Percentiles rank a stretch among this genome's conserved stretches.
Conservation (phyloP, 2,113 vertebrate species). For the Ammospiza nelsoni region DNA sequence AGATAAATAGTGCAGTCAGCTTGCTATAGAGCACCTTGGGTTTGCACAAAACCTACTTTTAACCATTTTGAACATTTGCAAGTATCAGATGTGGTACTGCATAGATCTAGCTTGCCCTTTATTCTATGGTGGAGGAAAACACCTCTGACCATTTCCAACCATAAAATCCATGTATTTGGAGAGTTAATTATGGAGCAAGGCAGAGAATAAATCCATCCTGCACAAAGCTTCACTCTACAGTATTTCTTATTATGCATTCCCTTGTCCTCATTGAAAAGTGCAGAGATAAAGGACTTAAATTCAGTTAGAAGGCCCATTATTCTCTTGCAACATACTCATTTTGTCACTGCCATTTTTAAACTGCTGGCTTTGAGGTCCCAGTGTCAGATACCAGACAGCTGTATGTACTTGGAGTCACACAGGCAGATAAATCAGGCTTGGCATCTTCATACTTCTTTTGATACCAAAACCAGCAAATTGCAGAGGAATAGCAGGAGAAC, state of each 20-base stretch:
- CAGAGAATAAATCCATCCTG: background rate
- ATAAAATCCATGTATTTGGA: background rate
- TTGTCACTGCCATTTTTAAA: background rate
- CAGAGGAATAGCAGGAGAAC: background rate
- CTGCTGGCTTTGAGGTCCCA: background rate
- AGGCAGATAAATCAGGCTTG: background rate
- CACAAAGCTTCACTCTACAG: background rate
- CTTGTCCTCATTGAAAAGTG: background rate
- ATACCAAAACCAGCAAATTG: background rate
- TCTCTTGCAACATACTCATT: background rate
- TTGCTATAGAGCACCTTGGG: background rate
- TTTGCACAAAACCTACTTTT: background rate
- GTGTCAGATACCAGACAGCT: background rate
- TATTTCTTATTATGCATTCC: background rate
- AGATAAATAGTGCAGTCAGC: background rate
- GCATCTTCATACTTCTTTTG: background rate
- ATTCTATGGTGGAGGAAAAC: background rate
- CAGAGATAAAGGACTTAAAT: background rate
- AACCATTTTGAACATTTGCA: background rate
- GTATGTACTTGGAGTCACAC: background rate
- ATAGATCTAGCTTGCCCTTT: background rate
- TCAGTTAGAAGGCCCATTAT: background rate
- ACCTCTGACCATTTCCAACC: background rate
- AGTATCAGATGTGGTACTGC: background rate
- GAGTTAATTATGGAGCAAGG: background rate